A percentile compares a stretch with the other conserved stretches of the same genome.
Evolutionary conservation across 2,113 vertebrate species (phyloP).

Genomic region (Chaenogobius annularis): DNA sequence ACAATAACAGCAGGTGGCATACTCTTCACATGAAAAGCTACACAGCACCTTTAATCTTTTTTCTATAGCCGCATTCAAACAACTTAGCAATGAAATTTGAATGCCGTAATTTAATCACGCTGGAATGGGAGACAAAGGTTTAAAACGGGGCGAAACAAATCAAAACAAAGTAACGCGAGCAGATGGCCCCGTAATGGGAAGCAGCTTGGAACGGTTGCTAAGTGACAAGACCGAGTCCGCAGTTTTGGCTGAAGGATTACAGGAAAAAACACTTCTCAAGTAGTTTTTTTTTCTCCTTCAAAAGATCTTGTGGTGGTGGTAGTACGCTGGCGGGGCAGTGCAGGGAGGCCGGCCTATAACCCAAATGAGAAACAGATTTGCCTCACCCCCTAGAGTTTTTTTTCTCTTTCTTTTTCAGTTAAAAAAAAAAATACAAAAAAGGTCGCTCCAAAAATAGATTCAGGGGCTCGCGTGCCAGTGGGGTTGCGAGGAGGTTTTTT

Average conservation of each 20-base stretch:
- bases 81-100: background rate
- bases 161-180: slow-evolving; percentile 71
- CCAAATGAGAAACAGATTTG: slow-evolving; percentile 83
- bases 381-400: slow-evolving; percentile 74
- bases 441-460: slow-evolving; percentile 80
- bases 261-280: slow-evolving; percentile 71
- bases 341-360: slow-evolving; percentile 68
- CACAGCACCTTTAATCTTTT: background rate
- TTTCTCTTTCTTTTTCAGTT: slow-evolving; percentile 47
- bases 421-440: slow-evolving; percentile 62
- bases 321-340: slow-evolving; percentile 72
- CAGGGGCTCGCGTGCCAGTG: slow-evolving; percentile 78
- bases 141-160: slow-evolving; percentile 63
- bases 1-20: slow-evolving; percentile 2
- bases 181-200: slow-evolving; percentile 76
- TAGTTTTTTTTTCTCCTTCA: slow-evolving; percentile 35
- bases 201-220: slow-evolving; percentile 73
- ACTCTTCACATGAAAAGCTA: background rate
- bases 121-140: slow-evolving; percentile 47
- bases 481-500: slow-evolving; percentile 76
- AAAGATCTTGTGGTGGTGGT: slow-evolving; percentile 57
- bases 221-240: slow-evolving; percentile 73
- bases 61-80: background rate
- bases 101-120: slow-evolving; percentile 33
- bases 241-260: slow-evolving; percentile 68